These are phyloP conservation scores for Laterallus jamaicensis DNA, from an alignment of 2,113 vertebrate genomes.

Conservation along the genomic window DNA sequence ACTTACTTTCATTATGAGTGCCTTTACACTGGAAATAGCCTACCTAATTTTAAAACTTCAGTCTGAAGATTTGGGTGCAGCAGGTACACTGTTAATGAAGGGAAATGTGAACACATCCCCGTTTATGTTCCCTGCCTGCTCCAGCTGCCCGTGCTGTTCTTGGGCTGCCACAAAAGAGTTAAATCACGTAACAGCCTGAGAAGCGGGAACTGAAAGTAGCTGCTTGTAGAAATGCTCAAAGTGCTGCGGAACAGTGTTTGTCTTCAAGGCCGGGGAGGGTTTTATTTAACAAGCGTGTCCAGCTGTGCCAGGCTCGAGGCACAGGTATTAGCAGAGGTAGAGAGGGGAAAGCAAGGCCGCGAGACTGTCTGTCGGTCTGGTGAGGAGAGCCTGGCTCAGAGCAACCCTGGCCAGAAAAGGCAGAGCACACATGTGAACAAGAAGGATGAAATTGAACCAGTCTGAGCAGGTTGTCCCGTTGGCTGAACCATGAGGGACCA, in stretches of 20 bases:
- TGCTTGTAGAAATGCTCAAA: constrained; percentile 1
- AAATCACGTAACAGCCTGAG: constrained; percentile 2
- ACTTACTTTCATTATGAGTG: neutral
- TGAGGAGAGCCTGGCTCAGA: neutral
- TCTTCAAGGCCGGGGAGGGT: neutral
- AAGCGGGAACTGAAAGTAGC: constrained; percentile 60
- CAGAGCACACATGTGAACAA: neutral
- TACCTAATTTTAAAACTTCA: neutral
- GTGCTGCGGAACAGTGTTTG: neutral
- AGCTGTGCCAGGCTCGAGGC: neutral
- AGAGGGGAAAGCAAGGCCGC: neutral
- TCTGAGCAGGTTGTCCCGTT: neutral
- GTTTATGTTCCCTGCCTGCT: neutral
- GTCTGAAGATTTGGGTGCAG: neutral
- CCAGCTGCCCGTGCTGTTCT: neutral
- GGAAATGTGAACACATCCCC: neutral
- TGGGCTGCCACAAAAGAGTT: neutral
- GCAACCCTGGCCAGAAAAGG: neutral
- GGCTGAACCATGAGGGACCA: neutral
- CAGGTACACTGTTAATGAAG: neutral
- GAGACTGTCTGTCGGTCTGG: neutral
- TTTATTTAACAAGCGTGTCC: neutral
- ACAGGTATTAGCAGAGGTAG: neutral
- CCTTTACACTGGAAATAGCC: neutral
- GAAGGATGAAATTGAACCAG: neutral